A percentile compares a stretch with the other conserved stretches of the same genome.
Conservation (phyloP, 2,888 invertebrate species). For the Pantelozetes paolii region DNA sequence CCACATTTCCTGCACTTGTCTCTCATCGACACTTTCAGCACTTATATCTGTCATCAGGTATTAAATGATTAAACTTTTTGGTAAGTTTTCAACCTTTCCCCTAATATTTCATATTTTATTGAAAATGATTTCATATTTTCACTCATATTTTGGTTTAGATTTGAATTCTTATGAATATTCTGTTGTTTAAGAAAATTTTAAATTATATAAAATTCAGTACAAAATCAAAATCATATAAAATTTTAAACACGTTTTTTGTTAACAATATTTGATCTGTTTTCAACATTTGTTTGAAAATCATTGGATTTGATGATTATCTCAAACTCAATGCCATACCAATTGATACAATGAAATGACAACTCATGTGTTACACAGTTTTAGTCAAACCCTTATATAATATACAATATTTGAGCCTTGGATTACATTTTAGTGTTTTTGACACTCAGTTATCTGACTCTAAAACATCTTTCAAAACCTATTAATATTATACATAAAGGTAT, state of each 20-base stretch:
- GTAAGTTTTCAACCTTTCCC: not conserved
- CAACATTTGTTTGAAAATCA: too few relatives aligned
- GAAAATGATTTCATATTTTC: not conserved
- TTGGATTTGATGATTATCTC: too few relatives aligned
- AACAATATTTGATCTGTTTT: too few relatives aligned
- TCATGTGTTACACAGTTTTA: not conserved
- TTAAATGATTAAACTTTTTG: not conserved
- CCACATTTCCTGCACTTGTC: constrained; percentile 6
- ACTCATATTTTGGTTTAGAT: too few relatives aligned
- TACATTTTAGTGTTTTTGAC: constrained; percentile 4
- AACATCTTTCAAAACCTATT: not conserved
- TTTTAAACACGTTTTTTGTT: too few relatives aligned
- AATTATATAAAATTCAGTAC: too few relatives aligned
- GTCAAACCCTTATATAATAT: not conserved
- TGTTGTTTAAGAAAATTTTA: too few relatives aligned
- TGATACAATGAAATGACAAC: not conserved
- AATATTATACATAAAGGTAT: constrained; percentile 9
- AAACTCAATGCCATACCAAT: not conserved
- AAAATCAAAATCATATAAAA: too few relatives aligned
- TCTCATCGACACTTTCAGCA: constrained; percentile 8
- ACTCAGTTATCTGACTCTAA: constrained; percentile 13
- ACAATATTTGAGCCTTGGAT: not conserved
- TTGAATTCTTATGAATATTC: too few relatives aligned
- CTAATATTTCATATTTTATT: not conserved
- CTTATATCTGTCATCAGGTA: not conserved